phyloP scores from a whole-genome alignment of 2,797 vertebrate species.

The Benthosema pterotum region DNA sequence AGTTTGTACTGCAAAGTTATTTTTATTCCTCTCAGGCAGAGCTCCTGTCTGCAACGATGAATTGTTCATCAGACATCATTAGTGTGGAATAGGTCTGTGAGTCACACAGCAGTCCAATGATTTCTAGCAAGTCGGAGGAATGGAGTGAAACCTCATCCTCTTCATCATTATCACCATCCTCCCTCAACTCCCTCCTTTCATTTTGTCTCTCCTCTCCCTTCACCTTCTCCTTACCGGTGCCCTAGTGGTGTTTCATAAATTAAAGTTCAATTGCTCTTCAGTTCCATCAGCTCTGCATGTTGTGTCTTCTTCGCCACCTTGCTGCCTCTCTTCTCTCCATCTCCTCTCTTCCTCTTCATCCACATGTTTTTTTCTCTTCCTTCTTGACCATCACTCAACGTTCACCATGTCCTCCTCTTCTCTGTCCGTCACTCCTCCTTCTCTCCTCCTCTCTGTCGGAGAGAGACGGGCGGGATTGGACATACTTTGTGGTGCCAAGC shows the following conservation, averaged over 20 bases:
- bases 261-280: too few species aligned
- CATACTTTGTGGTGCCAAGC: constrained; percentile 67
- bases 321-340: too few species aligned
- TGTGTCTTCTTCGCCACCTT: too few species aligned
- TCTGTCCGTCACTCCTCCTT: neutral
- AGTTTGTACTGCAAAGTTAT: too few species aligned
- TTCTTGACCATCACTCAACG: neutral
- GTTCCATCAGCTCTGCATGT: too few species aligned
- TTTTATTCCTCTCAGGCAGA: neutral
- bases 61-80: constrained; percentile 13
- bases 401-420: neutral
- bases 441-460: neutral
- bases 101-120: constrained; percentile 29
- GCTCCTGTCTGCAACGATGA: neutral
- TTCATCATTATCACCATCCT: too few species aligned
- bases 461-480: constrained; percentile 33
- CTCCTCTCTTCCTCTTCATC: too few species aligned
- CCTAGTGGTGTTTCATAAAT: too few species aligned
- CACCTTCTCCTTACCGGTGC: too few species aligned
- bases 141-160: constrained; percentile 5
- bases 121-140: constrained; percentile 23
- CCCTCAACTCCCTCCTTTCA: too few species aligned
- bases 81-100: constrained; percentile 34
- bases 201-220: too few species aligned
- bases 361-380: neutral